These are phyloP conservation scores for Dendrocopos noguchii DNA, from an alignment of 2,113 vertebrate genomes.

Conservation along the genomic window DNA sequence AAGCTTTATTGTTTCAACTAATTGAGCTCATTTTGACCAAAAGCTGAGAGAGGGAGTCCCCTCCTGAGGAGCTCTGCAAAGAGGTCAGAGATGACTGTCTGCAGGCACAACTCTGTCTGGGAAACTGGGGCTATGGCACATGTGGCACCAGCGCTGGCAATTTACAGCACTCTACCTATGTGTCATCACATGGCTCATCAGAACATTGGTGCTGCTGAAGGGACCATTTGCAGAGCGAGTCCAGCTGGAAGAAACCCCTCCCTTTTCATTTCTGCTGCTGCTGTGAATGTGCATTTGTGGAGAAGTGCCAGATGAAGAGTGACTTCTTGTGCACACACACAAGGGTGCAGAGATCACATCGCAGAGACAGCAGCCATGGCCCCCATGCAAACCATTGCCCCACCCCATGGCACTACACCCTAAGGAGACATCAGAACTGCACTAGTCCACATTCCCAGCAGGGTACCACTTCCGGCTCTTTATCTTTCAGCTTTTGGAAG, in stretches of 20 bases:
- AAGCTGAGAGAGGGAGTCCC: background rate
- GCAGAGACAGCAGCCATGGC: rapidly evolving
- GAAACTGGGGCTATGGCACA: rapidly evolving
- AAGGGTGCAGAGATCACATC: background rate
- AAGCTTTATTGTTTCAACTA: slow-evolving; percentile 1
- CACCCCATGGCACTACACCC: rapidly evolving
- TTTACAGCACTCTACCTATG: rapidly evolving
- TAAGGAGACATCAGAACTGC: background rate
- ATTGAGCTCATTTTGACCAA: background rate
- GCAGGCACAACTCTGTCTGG: rapidly evolving
- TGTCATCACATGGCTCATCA: rapidly evolving
- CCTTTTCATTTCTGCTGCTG: background rate
- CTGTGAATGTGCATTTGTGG: rapidly evolving
- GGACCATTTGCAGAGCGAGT: rapidly evolving
- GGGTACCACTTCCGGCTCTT: rapidly evolving
- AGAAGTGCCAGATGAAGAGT: background rate
- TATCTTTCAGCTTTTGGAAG: background rate
- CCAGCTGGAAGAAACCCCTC: background rate
- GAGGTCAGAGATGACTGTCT: background rate
- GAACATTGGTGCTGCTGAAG: rapidly evolving
- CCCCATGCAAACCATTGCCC: rapidly evolving
- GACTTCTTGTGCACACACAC: rapidly evolving
- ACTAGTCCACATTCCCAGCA: background rate
- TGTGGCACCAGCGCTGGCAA: background rate
- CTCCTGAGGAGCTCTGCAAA: background rate